Evolutionary conservation across 2,113 vertebrate species (phyloP).

Genomic region (Esox niger): DNA sequence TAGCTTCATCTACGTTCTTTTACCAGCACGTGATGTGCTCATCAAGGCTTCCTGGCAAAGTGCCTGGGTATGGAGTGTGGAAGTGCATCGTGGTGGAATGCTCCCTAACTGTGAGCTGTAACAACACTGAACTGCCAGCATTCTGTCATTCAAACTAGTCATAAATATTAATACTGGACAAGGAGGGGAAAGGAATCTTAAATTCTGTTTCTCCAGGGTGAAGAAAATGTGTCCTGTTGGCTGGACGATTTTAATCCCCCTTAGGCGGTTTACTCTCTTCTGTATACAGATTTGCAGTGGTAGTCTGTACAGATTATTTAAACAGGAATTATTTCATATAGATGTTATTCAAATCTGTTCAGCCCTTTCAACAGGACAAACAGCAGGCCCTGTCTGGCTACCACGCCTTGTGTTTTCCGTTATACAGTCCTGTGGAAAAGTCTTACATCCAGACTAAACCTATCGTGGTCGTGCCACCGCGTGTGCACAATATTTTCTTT

Average conservation of each 20-base stretch:
- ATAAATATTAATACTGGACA: background rate
- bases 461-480: too few species aligned
- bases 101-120: too few species aligned
- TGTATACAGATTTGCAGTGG: too few species aligned
- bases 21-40: too few species aligned
- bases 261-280: constrained; percentile 11
- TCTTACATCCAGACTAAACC: too few species aligned
- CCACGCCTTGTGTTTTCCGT: background rate
- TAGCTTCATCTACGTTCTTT: too few species aligned
- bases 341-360: constrained; percentile 23
- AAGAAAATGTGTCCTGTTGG: constrained; percentile 7
- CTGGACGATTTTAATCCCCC: constrained; percentile 31
- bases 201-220: constrained; percentile 9
- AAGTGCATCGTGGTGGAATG: too few species aligned
- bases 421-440: background rate
- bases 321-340: constrained; percentile 7
- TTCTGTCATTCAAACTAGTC: background rate
- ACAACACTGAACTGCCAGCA: too few species aligned
- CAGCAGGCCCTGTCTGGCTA: background rate
- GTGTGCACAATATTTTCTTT: too few species aligned
- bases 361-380: background rate
- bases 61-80: too few species aligned
- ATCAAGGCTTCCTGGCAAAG: too few species aligned
- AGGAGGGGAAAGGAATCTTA: background rate
- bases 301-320: constrained; percentile 5